These are phyloP conservation scores for Oncorhynchus tshawytscha DNA, from an alignment of 2,113 vertebrate species.

Conservation along the genomic window DNA sequence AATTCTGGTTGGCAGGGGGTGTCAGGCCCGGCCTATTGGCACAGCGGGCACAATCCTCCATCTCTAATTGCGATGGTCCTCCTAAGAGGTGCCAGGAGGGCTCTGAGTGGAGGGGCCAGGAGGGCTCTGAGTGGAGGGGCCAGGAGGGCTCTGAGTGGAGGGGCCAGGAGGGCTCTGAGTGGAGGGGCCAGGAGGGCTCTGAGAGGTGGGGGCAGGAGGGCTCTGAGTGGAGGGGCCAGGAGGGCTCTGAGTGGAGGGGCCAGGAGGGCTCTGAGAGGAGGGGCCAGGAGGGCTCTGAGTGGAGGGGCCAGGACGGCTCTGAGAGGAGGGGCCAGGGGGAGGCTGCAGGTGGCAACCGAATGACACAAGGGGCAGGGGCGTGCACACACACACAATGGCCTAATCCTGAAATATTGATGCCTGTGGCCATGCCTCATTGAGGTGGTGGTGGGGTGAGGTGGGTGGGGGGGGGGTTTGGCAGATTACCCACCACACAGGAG, in stretches of 20 bases:
- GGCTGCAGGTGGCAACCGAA: conserved; percentile 64
- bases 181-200: conserved; percentile 5
- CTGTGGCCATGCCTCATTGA: conserved; percentile 44
- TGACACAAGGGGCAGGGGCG: conserved; percentile 38
- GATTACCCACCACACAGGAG: conserved; percentile 60
- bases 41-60: conserved; percentile 43
- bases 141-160: conserved; percentile 28
- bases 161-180: conserved; percentile 29
- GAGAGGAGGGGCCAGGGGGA: conserved; percentile 15
- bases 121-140: conserved; percentile 32
- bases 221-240: conserved; percentile 20
- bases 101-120: conserved; percentile 19
- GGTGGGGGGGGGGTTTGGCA: conserved; percentile 36
- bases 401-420: conserved; percentile 75
- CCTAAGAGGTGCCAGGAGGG: background rate
- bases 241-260: conserved; percentile 33
- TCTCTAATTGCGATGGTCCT: background rate
- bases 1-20: conserved; percentile 47
- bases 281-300: conserved; percentile 23
- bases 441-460: conserved; percentile 23
- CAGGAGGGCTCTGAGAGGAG: conserved; percentile 7
- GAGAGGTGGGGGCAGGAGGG: conserved; percentile 5
- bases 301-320: conserved; percentile 28
- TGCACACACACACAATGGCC: conserved; percentile 38
- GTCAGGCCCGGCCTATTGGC: conserved; percentile 54